These are phyloP conservation scores for Araneus ventricosus DNA, from an alignment of 1,140 invertebrate species.

Conservation along the genomic window DNA sequence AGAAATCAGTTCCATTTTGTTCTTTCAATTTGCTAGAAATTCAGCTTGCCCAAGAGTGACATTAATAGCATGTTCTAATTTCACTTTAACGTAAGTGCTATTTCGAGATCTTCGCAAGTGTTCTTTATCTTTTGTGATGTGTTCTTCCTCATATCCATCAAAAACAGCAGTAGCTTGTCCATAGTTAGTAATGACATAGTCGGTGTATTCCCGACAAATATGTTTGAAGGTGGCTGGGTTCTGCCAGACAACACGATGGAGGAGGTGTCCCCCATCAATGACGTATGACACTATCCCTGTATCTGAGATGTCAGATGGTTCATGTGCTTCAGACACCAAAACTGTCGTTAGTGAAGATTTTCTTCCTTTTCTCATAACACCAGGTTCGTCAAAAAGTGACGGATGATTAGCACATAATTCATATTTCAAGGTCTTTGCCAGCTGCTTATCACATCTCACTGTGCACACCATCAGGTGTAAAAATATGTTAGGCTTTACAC, in stretches of 20 bases:
- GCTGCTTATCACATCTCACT: not conserved
- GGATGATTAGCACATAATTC: no score
- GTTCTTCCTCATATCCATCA: not conserved
- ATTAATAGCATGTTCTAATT: not conserved
- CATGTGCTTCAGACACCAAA: no score
- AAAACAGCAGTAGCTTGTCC: not conserved
- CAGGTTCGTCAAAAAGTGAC: no score
- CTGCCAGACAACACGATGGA: no score
- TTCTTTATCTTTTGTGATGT: no score
- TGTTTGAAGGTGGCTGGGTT: not conserved
- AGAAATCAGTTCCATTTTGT: no score
- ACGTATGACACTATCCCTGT: no score
- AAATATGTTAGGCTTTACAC: conserved; percentile 9
- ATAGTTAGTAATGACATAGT: not conserved
- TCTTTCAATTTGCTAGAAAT: not conserved
- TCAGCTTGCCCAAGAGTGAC: not conserved
- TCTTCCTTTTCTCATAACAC: no score
- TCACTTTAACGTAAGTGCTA: not conserved
- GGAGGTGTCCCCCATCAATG: no score
- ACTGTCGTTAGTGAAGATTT: no score
- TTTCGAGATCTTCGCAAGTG: not conserved
- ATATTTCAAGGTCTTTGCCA: not conserved
- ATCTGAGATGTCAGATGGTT: no score
- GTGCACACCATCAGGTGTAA: conserved; percentile 2
- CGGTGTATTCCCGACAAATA: not conserved